Base-by-base conservation (phyloP, 2,888 invertebrate species). In the Harpagoxenus sublaevis region DNA sequence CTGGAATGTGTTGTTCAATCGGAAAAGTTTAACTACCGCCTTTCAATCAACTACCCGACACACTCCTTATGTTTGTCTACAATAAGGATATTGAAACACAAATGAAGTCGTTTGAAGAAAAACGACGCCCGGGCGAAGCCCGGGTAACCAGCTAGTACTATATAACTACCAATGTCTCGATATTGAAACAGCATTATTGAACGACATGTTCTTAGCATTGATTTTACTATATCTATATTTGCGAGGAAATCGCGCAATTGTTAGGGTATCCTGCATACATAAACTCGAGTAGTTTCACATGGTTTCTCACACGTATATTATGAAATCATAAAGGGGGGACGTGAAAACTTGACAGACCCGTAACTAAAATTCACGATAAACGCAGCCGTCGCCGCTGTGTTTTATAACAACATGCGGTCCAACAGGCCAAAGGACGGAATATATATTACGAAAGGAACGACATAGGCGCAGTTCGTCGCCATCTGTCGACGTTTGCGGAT, bases 371-470 rank as follows among this genome's bases (percentile, higher is more conserved):
- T 91, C 87, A 88, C 86, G 90, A 90, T 90, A 90, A 91, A 88
- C 90, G 90, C 92, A 92, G 92, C 92, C 92, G 92, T 90, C 91
- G 85, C 91, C 63, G 82, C 86, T 74, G 87, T 78, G 87, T 89
- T 85, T 90, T 91, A 89, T 89, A 92, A 93, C 92, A 92, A 92
- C 93, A 93, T 91, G 93, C 93, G 93, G 93, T 88, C 88, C 88
- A 87, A 92, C 93, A 92, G 86, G 84, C 68, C 86, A 87, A 87
- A 86, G 79, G 81, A 68, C 62, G 83, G 91, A 90, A 89, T 90
- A 90, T 90, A 90, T 84, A 90, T 90, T 90, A 90, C 87, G 85
- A 89, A 85, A 88, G 87, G 87, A 84, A 83, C 83, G 81, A 82
- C 85, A 77, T 85, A 77, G 48, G 65, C 84, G 45, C 45, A 75